Percentiles rank a stretch among this genome's conserved stretches.
These are phyloP conservation scores for Syrmaticus mikado DNA, from an alignment of 2,113 vertebrate species.

Conservation along the genomic window DNA sequence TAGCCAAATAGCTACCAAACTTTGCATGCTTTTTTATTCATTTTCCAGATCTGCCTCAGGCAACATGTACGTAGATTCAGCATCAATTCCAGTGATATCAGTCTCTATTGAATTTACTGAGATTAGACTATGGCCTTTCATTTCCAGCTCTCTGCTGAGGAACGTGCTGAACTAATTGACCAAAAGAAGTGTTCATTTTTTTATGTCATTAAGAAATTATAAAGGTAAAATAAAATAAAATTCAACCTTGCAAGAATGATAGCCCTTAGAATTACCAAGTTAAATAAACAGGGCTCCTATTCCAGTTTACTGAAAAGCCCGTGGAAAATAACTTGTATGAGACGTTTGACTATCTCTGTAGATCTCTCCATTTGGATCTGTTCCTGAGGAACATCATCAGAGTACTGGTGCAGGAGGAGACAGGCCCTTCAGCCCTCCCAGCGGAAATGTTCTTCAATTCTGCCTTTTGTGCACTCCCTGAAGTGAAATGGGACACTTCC, in stretches of 20 bases:
- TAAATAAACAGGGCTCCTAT: not conserved
- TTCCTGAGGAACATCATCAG: not conserved
- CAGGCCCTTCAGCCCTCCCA: not conserved
- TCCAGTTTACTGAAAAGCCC: not conserved
- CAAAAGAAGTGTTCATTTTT: not conserved
- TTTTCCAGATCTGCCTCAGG: not conserved
- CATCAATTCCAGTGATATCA: not conserved
- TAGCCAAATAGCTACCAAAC: not conserved
- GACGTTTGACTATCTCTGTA: not conserved
- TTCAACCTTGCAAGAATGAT: not conserved
- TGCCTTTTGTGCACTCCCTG: not conserved
- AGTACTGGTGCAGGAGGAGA: not conserved
- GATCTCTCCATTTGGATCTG: not conserved
- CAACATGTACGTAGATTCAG: not conserved
- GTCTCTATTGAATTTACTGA: not conserved
- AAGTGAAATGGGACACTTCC: not conserved
- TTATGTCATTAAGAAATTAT: not conserved
- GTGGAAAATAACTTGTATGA: not conserved
- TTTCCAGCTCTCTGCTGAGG: not conserved
- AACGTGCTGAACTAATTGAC: not conserved
- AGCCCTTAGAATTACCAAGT: not conserved
- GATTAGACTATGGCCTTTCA: not conserved
- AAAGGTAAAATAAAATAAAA: not conserved
- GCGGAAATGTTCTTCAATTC: not conserved
- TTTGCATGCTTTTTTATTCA: not conserved